Evolutionary conservation across 2,113 vertebrate genomes (phyloP), one percentile per base, ranked within the genome.

Genomic region (Anguilla japonica): DNA sequence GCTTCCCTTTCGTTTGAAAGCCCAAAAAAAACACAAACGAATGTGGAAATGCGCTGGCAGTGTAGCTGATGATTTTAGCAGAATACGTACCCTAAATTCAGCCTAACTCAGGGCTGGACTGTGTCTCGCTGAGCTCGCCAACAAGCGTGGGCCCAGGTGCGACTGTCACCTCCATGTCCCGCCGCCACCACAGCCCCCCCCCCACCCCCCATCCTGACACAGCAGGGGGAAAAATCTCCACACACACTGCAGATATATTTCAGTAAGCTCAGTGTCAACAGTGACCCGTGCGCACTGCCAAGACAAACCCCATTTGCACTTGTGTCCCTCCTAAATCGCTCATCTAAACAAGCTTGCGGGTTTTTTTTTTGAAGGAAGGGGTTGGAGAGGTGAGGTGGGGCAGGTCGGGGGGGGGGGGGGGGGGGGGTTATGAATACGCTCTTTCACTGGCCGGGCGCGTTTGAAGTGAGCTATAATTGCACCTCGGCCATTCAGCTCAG

Each of bases 381-480:
- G 91, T 91, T 90, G 92, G 92, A 91, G 87, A 26, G 60, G 26
- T 26, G 57, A 26, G 20, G 71, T 86, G 63, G 9, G 13, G 41
- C 0, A n/a, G n/a, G n/a, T n/a, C n/a, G 0, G 5, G 80, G 90
- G 88, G 90, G 91, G 91, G 91, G 22, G 92, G 91, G 89, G 88
- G 56, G 46, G 46, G 53, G 56, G 46, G 46, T 40, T 92, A 95
- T 95, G 95, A 95, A 95, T 95, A 92, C 92, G 81, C 90, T 93
- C 95, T 94, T 95, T 95, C 92, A 95, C 91, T 91, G 90, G 91
- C 89, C 89, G 91, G 91, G 89, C 91, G 91, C 89, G 91, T 95
- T 95, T 95, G 94, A 95, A 94, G 94, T 93, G 88, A 90, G 91
- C 93, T 94, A 92, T 93, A 94, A 94, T 92, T 93, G 94, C 92